Evolutionary conservation across 2,797 vertebrate genomes (phyloP), one percentile per base, ranked within the genome.

Genomic region (Syndactyla subalaris): DNA sequence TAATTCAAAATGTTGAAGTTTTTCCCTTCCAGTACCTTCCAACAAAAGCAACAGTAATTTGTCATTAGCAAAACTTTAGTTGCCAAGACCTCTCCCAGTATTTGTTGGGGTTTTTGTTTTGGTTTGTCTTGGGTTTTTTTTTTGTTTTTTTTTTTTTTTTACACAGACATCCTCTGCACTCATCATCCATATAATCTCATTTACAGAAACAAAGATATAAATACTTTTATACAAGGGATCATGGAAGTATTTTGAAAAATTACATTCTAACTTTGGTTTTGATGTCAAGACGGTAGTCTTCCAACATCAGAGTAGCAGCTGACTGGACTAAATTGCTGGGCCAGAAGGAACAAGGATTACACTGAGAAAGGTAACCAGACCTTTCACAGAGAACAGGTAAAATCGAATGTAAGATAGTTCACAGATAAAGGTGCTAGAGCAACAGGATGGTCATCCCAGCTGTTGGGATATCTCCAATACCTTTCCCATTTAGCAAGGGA

Each of bases 171-270:
- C 4, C 0, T 48, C 13, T 59, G 29, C 39, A 29, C 20, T 65
- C 7, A 27, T 22, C 15, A 30, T 71, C 30, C 18, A 20, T 30
- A 36, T 34, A 45, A 57, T 14, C 23, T 62, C 12, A 21, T 17
- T 16, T 12, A 13, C 22, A 27, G 17, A 57, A 7, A 34, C 30
- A 27, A 4, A 46, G 12, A 10, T 15, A 23, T 23, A 76, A 54
- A 65, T 38, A 11, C 6, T 34, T 68, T 43, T 39, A 36, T 30
- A 30, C 0, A 0, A 36, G 14, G 5, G 10, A n/a, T 24, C 9
- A 30, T 7, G 5, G 17, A 74, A 55, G 14, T 55, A 27, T 57
- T 59, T 36, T 55, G 10, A 71, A 75, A 70, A 62, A 12, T 26
- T 51, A 41, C 4, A 11, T 36, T 46, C 15, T 48, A 85, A 15